These are phyloP conservation scores for Petrocephalus microphthalmus DNA, from an alignment of 2,113 vertebrate species.

Conservation along the genomic window DNA sequence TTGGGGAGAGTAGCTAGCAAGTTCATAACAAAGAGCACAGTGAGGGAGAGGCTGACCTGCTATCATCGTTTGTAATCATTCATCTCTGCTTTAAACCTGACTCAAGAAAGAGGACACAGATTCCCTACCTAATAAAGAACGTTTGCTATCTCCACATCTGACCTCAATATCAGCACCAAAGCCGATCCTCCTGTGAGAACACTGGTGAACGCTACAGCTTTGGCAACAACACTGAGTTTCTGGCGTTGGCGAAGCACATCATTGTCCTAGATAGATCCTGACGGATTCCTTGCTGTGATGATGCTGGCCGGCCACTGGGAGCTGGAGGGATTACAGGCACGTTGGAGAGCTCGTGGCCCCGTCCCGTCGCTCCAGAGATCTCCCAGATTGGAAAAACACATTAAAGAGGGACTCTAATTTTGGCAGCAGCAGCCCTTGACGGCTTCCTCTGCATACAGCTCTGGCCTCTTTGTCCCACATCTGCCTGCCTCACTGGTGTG, in stretches of 20 bases:
- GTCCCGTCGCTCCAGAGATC: constrained; percentile 1
- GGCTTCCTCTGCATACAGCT: not conserved
- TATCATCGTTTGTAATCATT: not conserved
- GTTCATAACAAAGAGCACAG: not conserved
- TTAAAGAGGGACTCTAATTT: constrained; percentile 13
- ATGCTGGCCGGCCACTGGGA: not conserved
- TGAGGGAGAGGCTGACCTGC: not conserved
- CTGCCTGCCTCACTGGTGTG: not conserved
- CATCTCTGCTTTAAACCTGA: not conserved
- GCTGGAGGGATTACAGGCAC: not conserved
- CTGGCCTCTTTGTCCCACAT: constrained; percentile 1
- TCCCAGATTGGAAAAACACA: constrained; percentile 17
- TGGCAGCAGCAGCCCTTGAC: not conserved
- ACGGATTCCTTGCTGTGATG: not conserved
- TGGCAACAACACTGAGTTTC: not conserved
- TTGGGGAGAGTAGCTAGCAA: not conserved
- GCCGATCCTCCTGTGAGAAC: not conserved
- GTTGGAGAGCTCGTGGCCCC: not conserved
- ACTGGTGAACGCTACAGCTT: not conserved
- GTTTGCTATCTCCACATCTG: not conserved
- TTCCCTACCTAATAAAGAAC: not conserved
- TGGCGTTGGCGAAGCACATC: not conserved
- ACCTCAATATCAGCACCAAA: not conserved
- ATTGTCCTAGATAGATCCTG: constrained; percentile 2
- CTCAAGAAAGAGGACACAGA: not conserved